Evolutionary conservation across 1,140 invertebrate genomes (phyloP), one percentile per base, ranked within the genome.

Genomic region (Drosophila nannoptera): DNA sequence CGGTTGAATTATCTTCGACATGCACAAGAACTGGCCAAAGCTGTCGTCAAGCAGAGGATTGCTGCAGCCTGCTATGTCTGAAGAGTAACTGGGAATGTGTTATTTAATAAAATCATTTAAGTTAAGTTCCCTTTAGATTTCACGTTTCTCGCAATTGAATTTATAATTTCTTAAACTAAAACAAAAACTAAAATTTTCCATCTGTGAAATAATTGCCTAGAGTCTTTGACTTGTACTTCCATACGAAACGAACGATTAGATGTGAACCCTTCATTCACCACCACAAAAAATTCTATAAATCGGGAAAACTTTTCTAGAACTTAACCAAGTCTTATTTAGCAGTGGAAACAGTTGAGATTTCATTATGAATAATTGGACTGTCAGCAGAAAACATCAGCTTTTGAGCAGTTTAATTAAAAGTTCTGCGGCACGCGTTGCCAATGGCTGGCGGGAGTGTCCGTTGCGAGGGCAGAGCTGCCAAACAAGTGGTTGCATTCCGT

Each of bases 401-500:
- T 56, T 33, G 12, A 56, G 11, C 8, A 16, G 7, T 45, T 56
- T n/a, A 56, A 56, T 56, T 45, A 33, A 45, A 56, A 14, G 31
- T 43, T 55, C 9, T 32, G 11, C 22, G 7, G 8, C 6, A 16
- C 3, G 22, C 48, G 38, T 46, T 36, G 33, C 35, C 31, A 22
- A 29, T 40, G 22, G n/a, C 12, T 16, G 6, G 5, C 16, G 11
- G 52, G 36, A 9, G 52, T 40, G 40, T 56, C 31, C 54, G 40
- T 68, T 61, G 50, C 65, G 65, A 62, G 40, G 65, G 29, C 42
- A 33, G 11, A 8, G 16, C 45, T 42, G 54, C 36, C 48, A 43
- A 83, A 86, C 81, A 84, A 84, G 73, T 77, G 73, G 70, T 70
- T 84, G 81, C 81, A 84, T 84, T 84, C 80, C 80, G 81, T 86